Evolutionary conservation across 2,113 vertebrate genomes (phyloP), one percentile per base, ranked within the genome.

Genomic region (Pimephales promelas): DNA sequence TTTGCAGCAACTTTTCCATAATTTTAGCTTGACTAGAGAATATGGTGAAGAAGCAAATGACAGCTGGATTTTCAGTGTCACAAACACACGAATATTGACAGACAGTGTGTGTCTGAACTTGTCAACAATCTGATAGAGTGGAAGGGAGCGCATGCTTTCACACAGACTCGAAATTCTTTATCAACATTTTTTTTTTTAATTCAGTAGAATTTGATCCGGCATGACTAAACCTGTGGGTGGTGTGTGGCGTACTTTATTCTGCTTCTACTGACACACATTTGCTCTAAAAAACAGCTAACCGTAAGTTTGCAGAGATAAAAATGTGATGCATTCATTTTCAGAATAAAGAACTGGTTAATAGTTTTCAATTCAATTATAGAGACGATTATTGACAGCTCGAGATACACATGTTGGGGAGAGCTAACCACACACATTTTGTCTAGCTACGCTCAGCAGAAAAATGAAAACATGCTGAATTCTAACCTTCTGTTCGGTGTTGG

Each of bases 121-220:
- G 71, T 74, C 71, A 74, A 74, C 71, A 74, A 73, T 74, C 71
- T 74, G 71, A 74, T 74, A 74, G 43, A 28, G 71, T 28, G n/a
- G 14, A 74, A 73, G 71, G 71, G 71, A 31, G 71, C 49, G n/a
- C 45, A 45, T 47, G 45, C 45, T 74, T 74, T 74, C 45, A 74
- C 71, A 74, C 71, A 72, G 70, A 74, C 71, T 52, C 8, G 7
- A 49, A 73, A 26, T 49, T 73, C 71, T 45, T 73, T 28, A 26
- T 73, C 43, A 47, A 26, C 70, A 11, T 70, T 8, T 45, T 43
- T 40, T n/a, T 24, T 71, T 72, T 72, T 26, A 1, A 28, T 73
- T 73, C 45, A 16, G 45, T 2, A 18, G 68, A 71, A 49, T 74
- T 52, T 74, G 24, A 52, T 24, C 71, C 43, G 28, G n/a, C 71